Percentiles rank a stretch among this genome's conserved stretches.
Evolutionary conservation across 2,797 vertebrate species (phyloP).

Genomic region (Aldrovandia affinis): DNA sequence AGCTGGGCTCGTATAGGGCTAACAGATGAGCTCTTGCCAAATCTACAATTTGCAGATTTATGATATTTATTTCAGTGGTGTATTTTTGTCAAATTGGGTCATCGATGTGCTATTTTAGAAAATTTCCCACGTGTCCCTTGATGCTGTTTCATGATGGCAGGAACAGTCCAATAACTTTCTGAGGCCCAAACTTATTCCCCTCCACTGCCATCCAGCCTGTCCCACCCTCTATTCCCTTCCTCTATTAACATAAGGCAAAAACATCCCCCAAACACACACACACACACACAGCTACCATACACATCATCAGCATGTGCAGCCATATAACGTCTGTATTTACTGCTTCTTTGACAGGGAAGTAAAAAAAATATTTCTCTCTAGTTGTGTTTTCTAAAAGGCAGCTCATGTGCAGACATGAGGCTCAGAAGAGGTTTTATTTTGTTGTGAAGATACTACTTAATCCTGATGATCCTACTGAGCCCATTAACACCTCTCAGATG

Average conservation of each 20-base stretch:
- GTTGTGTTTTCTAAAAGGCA: background rate
- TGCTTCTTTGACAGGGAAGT: background rate
- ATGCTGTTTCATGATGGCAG: background rate
- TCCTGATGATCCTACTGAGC: background rate
- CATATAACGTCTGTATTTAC: no score
- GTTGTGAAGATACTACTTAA: background rate
- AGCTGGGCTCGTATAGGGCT: background rate
- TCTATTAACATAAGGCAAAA: no score
- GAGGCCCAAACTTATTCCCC: background rate
- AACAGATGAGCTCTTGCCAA: background rate
- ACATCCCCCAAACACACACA: background rate
- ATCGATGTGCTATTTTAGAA: background rate
- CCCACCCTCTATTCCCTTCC: no score
- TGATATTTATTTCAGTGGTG: background rate
- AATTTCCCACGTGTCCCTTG: background rate
- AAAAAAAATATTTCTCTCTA: background rate
- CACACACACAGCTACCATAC: background rate
- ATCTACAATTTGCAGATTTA: background rate
- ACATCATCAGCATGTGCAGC: background rate
- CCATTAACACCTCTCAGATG: background rate
- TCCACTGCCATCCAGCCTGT: background rate
- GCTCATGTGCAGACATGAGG: background rate
- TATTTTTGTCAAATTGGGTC: constrained; percentile 8
- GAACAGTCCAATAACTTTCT: background rate
- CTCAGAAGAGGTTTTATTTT: constrained; percentile 1